Percentiles rank a stretch among this genome's conserved stretches.
Evolutionary conservation across 1,140 invertebrate genomes (phyloP).

Genomic region (Drosophila sucinea): DNA sequence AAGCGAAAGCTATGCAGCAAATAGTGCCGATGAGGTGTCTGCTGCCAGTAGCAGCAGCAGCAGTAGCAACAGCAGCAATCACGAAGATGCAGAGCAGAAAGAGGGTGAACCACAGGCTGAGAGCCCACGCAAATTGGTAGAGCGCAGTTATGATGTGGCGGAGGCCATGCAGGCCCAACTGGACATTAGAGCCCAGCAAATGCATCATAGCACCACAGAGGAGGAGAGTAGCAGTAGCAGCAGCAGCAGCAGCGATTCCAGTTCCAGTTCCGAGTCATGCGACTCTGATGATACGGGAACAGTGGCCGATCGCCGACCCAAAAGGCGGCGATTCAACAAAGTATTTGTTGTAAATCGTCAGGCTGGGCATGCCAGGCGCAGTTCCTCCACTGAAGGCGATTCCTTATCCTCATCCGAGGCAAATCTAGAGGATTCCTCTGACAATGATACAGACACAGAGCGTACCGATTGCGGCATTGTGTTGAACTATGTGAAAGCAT

Average conservation of each 20-base stretch:
- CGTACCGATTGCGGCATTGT: conserved; percentile 83
- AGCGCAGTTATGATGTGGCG: conserved; percentile 84
- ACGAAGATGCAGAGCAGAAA: not conserved
- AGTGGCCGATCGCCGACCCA: conserved; percentile 81
- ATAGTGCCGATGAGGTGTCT: conserved; percentile 63
- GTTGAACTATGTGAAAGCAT: conserved; percentile 83
- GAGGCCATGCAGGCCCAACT: conserved; percentile 82
- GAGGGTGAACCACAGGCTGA: not conserved
- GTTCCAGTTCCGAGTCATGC: conserved; percentile 70
- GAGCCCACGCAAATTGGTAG: conserved; percentile 52
- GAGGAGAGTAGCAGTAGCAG: conserved; percentile 26
- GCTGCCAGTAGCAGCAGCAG: conserved; percentile 33
- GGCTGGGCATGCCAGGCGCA: conserved; percentile 79
- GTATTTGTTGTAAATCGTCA: conserved; percentile 88
- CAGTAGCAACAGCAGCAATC: not conserved
- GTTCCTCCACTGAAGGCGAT: conserved; percentile 87
- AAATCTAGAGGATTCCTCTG: conserved; percentile 84
- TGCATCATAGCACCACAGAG: conserved; percentile 64
- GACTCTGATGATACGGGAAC: conserved; percentile 81
- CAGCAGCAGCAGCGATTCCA: conserved; percentile 51
- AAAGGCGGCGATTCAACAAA: conserved; percentile 87
- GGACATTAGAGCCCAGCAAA: conserved; percentile 45
- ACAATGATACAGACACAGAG: conserved; percentile 85
- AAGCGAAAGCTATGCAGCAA: conserved; percentile 74
- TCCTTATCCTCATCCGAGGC: conserved; percentile 83